Base-by-base conservation (phyloP, 1,140 invertebrate species). In the Platyura marginata region DNA sequence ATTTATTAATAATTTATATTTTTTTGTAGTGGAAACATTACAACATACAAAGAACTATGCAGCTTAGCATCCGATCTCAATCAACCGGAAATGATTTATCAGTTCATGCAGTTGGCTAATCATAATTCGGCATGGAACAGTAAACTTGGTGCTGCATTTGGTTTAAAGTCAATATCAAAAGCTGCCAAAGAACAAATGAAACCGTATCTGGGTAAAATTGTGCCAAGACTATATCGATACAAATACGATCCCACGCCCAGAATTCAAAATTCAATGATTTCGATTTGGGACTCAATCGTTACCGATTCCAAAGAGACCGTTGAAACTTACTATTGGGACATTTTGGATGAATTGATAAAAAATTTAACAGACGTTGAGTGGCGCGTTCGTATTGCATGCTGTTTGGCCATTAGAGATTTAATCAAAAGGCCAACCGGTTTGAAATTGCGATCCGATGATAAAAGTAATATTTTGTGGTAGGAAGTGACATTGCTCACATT, bases 121-220 rank as follows among this genome's bases (percentile, higher is more conserved):
- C 83, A 94, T 53, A 90, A 94, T 66, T 78, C 85, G 3, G 71
- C 86, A 19, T 96, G 90, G 90, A 92, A 88, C 52, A 90, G 88
- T 1, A 89, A 88, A 64, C 77, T 78, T 71, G 89, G 89, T 22
- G 88, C 90, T 29, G 88, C 89, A 1, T 91, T 91, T 68, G 88
- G 88, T 2, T 86, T 94, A 59, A 78, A 82, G 34, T 81, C 78
- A 0, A 84, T 93, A 38, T 81, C 86, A 0, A 66, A 74, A 37
- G 72, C 81, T 49, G 85, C 86, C 6, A 80, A 79, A 2, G 75
- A 83, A 29, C 81, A 92, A 56, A 64, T 95, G 45, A 72, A 81
- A 19, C 75, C 77, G 19, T 79, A 87, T 62, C 57, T 94, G 42
- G 75, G 82, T 0, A 76, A 77, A 49, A 90, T 96, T 44, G 76